A percentile compares a stretch with the other conserved stretches of the same genome.
These are phyloP conservation scores for Sebastes umbrosus DNA, from an alignment of 2,797 vertebrate genomes.

Conservation along the genomic window DNA sequence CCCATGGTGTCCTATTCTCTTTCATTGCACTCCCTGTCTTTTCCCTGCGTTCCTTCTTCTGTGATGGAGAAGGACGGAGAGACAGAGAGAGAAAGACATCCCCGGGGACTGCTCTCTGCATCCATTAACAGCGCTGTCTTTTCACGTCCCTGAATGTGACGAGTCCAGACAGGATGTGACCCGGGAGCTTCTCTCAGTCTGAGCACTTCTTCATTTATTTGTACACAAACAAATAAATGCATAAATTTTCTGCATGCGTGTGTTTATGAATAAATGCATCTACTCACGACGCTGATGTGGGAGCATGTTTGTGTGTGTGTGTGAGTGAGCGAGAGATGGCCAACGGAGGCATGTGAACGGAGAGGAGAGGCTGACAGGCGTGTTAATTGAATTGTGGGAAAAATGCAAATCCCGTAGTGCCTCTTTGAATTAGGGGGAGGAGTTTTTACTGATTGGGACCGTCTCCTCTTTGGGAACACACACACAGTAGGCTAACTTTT, in stretches of 20 bases:
- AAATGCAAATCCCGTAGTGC: constrained; percentile 79
- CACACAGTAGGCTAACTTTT: constrained; percentile 49
- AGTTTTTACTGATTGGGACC: constrained; percentile 61
- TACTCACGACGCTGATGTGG: constrained; percentile 25
- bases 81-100: constrained; percentile 22
- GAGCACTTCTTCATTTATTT: constrained; percentile 21
- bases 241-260: constrained; percentile 34
- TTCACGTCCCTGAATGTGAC: constrained; percentile 55
- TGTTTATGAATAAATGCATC: constrained; percentile 58
- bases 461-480: constrained; percentile 34
- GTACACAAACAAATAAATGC: constrained; percentile 55
- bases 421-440: constrained; percentile 73
- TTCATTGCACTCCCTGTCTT: constrained; percentile 22
- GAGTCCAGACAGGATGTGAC: constrained; percentile 62
- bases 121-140: constrained; percentile 57
- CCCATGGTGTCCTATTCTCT: constrained; percentile 19
- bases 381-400: constrained; percentile 87
- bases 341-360: constrained; percentile 67
- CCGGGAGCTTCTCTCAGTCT: constrained; percentile 28
- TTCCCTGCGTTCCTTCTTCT: constrained; percentile 16
- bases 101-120: constrained; percentile 38
- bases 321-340: constrained; percentile 41
- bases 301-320: constrained; percentile 7
- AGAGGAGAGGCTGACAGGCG: constrained; percentile 77
- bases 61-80: constrained; percentile 37